Conservation (phyloP, 2,888 invertebrate genomes). For the Bombylius major region DNA sequence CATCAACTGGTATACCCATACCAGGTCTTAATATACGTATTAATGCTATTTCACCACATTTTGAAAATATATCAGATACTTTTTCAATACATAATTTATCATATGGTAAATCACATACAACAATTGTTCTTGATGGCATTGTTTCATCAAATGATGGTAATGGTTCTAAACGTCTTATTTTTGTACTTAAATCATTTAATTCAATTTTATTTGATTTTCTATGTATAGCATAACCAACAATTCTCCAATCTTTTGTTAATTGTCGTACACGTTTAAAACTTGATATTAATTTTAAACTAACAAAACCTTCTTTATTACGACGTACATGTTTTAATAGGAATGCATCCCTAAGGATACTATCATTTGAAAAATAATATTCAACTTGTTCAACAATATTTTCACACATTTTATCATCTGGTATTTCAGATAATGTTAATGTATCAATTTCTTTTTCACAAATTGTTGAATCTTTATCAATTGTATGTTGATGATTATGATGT, state of each 20-base stretch:
- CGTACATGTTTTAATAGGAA: constrained; percentile 90
- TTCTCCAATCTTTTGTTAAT: constrained; percentile 85
- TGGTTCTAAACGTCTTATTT: constrained; percentile 71
- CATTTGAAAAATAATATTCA: constrained; percentile 92
- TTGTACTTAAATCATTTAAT: constrained; percentile 83
- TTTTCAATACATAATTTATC: constrained; percentile 78
- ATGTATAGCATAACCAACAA: constrained; percentile 74
- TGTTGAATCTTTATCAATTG: no score
- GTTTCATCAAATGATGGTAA: constrained; percentile 86
- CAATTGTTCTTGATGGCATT: constrained; percentile 80
- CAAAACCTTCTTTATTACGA: constrained; percentile 90
- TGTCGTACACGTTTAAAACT: constrained; percentile 93
- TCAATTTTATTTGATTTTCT: constrained; percentile 66
- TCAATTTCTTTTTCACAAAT: constrained; percentile 25
- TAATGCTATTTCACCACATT: constrained; percentile 80
- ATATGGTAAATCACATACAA: constrained; percentile 73
- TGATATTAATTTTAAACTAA: constrained; percentile 85
- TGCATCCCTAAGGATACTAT: constrained; percentile 88
- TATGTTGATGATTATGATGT: constrained; percentile 22
- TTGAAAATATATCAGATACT: constrained; percentile 79
- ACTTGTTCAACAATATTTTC: constrained; percentile 75
- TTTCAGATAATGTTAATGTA: constrained; percentile 28
- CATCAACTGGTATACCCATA: constrained; percentile 80
- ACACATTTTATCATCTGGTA: constrained; percentile 63
- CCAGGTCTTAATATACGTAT: constrained; percentile 81